Evolutionary conservation across 2,113 vertebrate species (phyloP).

Genomic region (Tychaedon coryphoeus): DNA sequence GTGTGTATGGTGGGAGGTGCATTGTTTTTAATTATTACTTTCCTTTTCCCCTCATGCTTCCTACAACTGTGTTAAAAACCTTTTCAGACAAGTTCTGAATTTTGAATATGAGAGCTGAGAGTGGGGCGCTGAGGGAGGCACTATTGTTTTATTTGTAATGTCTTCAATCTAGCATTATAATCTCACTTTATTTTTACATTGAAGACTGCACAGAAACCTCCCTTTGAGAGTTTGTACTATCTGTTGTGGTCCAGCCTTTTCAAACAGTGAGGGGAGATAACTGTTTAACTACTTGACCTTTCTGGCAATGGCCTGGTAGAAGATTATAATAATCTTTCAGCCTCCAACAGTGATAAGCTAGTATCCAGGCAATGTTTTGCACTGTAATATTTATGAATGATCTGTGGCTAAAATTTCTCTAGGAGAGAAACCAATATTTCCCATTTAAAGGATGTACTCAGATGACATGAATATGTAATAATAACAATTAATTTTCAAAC

Average conservation of each 20-base stretch:
- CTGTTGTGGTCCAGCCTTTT: conserved; percentile 19
- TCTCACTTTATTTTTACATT: background rate
- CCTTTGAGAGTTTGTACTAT: background rate
- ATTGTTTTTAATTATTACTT: background rate
- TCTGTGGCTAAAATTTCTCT: conserved; percentile 5
- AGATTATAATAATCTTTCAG: conserved; percentile 60
- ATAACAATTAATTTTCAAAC: background rate
- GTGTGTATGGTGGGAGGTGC: background rate
- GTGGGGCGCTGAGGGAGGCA: background rate
- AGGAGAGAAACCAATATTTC: background rate
- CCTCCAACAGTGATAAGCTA: conserved; percentile 44
- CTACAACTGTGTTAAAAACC: background rate
- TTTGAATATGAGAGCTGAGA: background rate
- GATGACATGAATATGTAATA: background rate
- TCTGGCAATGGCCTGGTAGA: conserved; percentile 16
- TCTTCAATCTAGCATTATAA: background rate
- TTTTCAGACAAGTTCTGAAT: background rate
- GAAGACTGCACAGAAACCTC: background rate
- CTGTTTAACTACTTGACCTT: conserved; percentile 54
- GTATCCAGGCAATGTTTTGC: background rate
- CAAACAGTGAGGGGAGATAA: background rate
- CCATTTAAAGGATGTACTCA: background rate
- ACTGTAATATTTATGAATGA: conserved; percentile 39
- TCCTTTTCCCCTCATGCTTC: fast-evolving
- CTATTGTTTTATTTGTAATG: background rate